Base-by-base conservation (phyloP, 2,797 vertebrate species). In the Micropoecilia bifurca region DNA sequence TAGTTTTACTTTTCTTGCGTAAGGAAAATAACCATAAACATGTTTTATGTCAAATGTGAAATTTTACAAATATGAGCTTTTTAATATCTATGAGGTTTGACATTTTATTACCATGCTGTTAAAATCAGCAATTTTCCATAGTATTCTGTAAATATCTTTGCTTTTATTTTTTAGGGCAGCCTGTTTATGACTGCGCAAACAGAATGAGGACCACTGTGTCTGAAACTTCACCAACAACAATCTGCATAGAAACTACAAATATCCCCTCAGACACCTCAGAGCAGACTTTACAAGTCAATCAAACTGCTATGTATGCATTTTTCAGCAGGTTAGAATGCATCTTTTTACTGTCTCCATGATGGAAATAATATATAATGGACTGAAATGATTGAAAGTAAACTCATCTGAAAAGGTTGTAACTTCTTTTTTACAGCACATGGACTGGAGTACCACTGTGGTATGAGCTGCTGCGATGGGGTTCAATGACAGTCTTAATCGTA, bases 131-230 rank as follows among this genome's bases (percentile, higher is more conserved):
- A 28, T 16, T 20, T 57, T 14, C 8, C 28, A 20, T 22, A 71
- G 2, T 76, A 13, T 0, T 8, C 36, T 4, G 48, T 1, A 36
- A 28, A 43, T 43, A 1, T 22, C 0, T 77, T 57, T 50, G 7
- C 1, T 47, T 77, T 43, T 43, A 72, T 57, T 88, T 78, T 75
- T 28, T 81, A 94, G 93, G 66, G 77, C 90, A 93, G 76, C 80
- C 85, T 9, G 4, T 78, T 68, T 92, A 95, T 82, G 86, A 92
- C 86, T 94, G 93, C 4, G 68, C 41, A 1, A 86, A 90, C 73
- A 86, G 88, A 81, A 78, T 87, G 69, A 90, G 22, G 53, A 91
- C 83, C 46, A 87, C 80, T 74, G 48, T 47, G 0, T 6, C 59
- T 53, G 43, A 1, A 72, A 53, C 81, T 18, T 48, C 69, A 22